These are phyloP conservation scores for Parnassius glacialis DNA, from an alignment of 2,888 invertebrate genomes.

Conservation along the genomic window DNA sequence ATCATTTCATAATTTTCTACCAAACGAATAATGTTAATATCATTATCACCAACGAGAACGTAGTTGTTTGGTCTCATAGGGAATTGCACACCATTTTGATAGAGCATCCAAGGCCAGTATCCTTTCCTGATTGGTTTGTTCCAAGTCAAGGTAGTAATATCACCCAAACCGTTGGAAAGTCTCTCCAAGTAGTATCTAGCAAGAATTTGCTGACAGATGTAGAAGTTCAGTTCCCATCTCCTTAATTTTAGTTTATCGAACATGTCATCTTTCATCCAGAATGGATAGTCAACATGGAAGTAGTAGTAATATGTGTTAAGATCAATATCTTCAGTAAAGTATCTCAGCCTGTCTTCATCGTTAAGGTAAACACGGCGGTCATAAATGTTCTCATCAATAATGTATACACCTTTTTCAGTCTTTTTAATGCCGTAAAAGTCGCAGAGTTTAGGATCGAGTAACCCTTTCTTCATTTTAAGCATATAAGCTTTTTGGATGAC, in stretches of 20 bases:
- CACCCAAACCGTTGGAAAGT: conserved; percentile 72
- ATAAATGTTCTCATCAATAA: conserved; percentile 85
- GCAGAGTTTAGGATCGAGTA: conserved; percentile 70
- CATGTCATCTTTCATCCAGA: conserved; percentile 80
- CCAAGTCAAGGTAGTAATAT: conserved; percentile 69
- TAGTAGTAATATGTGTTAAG: conserved; percentile 83
- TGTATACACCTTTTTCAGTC: conserved; percentile 74
- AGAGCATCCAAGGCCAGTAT: conserved; percentile 80
- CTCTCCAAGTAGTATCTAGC: conserved; percentile 82
- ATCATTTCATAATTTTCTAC: conserved; percentile 73
- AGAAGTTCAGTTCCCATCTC: conserved; percentile 80
- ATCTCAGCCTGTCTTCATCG: conserved; percentile 80
- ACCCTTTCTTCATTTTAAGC: conserved; percentile 73
- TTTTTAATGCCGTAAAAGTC: conserved; percentile 76
- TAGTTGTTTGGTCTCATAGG: conserved; percentile 75
- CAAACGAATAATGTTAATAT: conserved; percentile 55
- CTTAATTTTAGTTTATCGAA: conserved; percentile 56
- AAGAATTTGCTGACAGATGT: conserved; percentile 84
- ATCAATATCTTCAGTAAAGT: conserved; percentile 85
- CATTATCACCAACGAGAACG: conserved; percentile 50
- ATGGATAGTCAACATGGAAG: conserved; percentile 82
- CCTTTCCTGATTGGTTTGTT: conserved; percentile 67
- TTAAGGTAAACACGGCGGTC: conserved; percentile 76
- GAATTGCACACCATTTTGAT: conserved; percentile 78
- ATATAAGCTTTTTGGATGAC: conserved; percentile 81